These are phyloP conservation scores for Papilio demoleus DNA, from an alignment of 2,888 invertebrate genomes.

Conservation along the genomic window DNA sequence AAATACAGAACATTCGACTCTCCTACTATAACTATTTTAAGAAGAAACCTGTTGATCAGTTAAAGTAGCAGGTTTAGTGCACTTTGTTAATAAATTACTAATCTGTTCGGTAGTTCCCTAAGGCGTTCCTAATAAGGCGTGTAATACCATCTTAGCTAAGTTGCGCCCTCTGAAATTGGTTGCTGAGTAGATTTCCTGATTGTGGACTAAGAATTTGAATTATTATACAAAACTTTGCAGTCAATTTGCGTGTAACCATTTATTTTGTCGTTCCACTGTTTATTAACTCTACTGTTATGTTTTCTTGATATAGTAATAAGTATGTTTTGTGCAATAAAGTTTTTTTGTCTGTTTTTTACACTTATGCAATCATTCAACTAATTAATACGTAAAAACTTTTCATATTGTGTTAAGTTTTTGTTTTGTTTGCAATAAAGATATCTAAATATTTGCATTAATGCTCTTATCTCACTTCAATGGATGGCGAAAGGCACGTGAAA, in stretches of 20 bases:
- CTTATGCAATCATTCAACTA: too few species aligned
- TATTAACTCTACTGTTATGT: not conserved
- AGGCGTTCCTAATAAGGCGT: slow-evolving; percentile 32
- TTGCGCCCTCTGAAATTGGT: slow-evolving; percentile 30
- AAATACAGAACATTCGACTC: slow-evolving; percentile 14
- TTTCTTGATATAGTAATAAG: not conserved
- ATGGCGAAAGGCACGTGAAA: too few species aligned
- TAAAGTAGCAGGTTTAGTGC: slow-evolving; percentile 36
- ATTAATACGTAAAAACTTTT: too few species aligned
- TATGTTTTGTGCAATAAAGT: too few species aligned
- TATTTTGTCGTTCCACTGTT: not conserved
- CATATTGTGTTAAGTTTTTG: too few species aligned
- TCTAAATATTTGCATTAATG: too few species aligned
- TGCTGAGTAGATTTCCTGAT: slow-evolving; percentile 11
- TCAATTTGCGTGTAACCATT: slow-evolving; percentile 7
- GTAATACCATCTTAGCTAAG: slow-evolving; percentile 29
- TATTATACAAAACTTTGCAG: slow-evolving; percentile 7
- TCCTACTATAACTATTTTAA: slow-evolving; percentile 18
- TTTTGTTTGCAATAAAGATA: too few species aligned
- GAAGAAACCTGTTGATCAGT: slow-evolving; percentile 28
- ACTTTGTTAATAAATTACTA: slow-evolving; percentile 37
- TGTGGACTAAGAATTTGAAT: slow-evolving; percentile 20
- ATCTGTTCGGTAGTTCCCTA: slow-evolving; percentile 31
- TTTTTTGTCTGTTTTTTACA: too few species aligned
- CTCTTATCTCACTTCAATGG: too few species aligned